Evolutionary conservation across 1,140 invertebrate species (phyloP).

Genomic region (Glossosoma conforme): DNA sequence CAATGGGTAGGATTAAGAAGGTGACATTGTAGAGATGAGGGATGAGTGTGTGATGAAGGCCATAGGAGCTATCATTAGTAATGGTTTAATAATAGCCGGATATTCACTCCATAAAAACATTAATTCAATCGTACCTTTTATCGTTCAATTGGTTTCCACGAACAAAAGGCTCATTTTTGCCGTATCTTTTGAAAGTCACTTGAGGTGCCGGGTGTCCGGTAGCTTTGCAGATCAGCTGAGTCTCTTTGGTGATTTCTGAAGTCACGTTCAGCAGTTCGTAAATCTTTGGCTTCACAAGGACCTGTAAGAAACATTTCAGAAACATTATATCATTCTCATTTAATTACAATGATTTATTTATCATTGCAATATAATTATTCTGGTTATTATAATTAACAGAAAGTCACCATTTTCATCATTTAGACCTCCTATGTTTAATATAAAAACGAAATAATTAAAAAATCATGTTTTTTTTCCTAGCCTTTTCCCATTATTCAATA

Average conservation of each 20-base stretch:
- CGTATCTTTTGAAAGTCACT: conserved; percentile 65
- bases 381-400: too few relatives aligned
- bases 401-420: too few relatives aligned
- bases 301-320: conserved; percentile 39
- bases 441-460: too few relatives aligned
- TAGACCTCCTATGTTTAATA: too few relatives aligned
- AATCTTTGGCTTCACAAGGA: conserved; percentile 74
- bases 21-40: too few relatives aligned
- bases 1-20: background rate
- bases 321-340: conserved; percentile 2
- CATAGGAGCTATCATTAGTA: too few relatives aligned
- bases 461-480: too few relatives aligned
- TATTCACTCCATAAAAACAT: too few relatives aligned
- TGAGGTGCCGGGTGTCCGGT: conserved; percentile 71
- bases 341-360: background rate
- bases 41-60: too few relatives aligned
- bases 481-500: too few relatives aligned
- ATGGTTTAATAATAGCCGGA: too few relatives aligned
- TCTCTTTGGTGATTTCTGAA: conserved; percentile 56
- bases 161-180: conserved; percentile 51
- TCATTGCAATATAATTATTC: too few relatives aligned
- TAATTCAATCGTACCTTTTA: conserved; percentile 47
- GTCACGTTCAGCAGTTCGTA: conserved; percentile 73
- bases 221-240: conserved; percentile 67
- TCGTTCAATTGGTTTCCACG: conserved; percentile 58